Percentiles rank a stretch among this genome's conserved stretches.
phyloP scores from a whole-genome alignment of 2,797 vertebrate species.

The Gephyroberyx darwinii region DNA sequence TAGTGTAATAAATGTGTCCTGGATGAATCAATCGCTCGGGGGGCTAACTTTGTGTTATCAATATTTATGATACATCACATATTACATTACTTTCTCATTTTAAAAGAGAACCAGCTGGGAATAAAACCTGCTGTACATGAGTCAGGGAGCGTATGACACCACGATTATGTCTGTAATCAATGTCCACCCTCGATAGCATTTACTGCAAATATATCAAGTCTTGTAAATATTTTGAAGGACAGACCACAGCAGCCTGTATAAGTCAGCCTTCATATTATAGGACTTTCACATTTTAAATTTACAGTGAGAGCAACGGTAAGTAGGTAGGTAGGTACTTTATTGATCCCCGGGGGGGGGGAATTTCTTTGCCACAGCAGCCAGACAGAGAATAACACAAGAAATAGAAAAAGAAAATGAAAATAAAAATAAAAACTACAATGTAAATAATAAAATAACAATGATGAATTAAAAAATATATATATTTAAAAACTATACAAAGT shows the following conservation, averaged over 20 bases:
- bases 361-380: too few relatives aligned
- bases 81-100: constrained; percentile 29
- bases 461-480: too few relatives aligned
- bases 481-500: too few relatives aligned
- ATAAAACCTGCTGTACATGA: not conserved
- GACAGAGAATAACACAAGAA: too few relatives aligned
- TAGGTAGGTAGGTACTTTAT: too few relatives aligned
- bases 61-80: constrained; percentile 35
- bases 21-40: constrained; percentile 2
- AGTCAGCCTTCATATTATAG: too few relatives aligned
- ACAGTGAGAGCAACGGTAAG: too few relatives aligned
- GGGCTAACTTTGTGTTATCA: constrained; percentile 15
- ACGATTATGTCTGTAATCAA: not conserved
- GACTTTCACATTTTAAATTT: too few relatives aligned
- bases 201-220: not conserved
- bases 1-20: constrained; percentile 7
- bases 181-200: not conserved
- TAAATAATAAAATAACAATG: too few relatives aligned
- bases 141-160: not conserved
- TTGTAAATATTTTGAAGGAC: not conserved
- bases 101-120: constrained; percentile 17
- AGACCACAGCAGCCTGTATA: not conserved
- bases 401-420: too few relatives aligned
- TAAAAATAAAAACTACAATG: too few relatives aligned
- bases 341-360: too few relatives aligned